Base-by-base conservation (phyloP, 2,797 vertebrate genomes). In the Cygnus olor region DNA sequence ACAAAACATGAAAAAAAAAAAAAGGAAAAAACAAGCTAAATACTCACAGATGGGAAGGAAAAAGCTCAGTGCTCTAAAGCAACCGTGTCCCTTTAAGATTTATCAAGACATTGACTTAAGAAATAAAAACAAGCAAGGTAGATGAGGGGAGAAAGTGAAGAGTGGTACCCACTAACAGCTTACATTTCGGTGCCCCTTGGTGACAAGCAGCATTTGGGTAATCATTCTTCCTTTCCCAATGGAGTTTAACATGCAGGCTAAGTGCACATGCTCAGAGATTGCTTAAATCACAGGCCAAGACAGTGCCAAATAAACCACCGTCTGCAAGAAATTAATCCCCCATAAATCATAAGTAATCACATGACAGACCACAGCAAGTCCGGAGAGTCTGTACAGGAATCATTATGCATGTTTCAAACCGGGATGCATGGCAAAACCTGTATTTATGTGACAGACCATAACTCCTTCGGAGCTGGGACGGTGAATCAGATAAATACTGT, bases 191-290 rank as follows among this genome's bases (percentile, higher is more conserved):
- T 74, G 56, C 77, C 79, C 88, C 68, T 78, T 58, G 85, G 77
- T 57, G 88, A 80, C 92, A 90, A 92, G 93, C 91, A 88, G 96
- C 63, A 10, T 51, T 60, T 28, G 93, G 90, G 88, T 65, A 15
- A 54, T 69, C 89, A 89, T 88, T 94, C 82, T 89, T 82, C 94
- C 89, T 45, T 77, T 92, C 73, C 91, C 80, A 11, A 3, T 0
- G 70, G 85, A 24, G n/a, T 24, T 30, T 1, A 47, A 54, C 98
- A 97, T 97, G 97, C 96, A 97, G 88, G 93, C 64, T 72, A 27
- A 91, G 92, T 56, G 88, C 88, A 88, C 97, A 97, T 97, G 97
- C 96, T 96, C 54, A 4, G 93, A 79, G 56, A 72, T 18, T 4
- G 85, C 94, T 56, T 30, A 58, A 89, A 68, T 36, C 92, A 70